Percentiles rank a stretch among this genome's conserved stretches.
Evolutionary conservation across 2,113 vertebrate genomes (phyloP).

Genomic region (Trichechus manatus): DNA sequence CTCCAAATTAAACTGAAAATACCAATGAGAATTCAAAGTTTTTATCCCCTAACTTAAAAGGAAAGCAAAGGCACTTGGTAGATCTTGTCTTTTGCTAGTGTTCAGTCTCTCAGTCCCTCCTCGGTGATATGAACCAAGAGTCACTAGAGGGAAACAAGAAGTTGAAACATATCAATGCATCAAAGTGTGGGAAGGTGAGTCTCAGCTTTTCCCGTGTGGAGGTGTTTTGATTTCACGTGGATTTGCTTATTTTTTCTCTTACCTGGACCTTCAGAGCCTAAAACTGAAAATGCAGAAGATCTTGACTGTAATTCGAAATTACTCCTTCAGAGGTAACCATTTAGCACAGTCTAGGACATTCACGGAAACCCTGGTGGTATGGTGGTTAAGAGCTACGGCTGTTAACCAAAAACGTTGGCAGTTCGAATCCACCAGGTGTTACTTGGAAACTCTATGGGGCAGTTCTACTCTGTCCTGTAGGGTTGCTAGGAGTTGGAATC

Average conservation of each 20-base stretch:
- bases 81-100: neutral
- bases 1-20: slow-evolving; percentile 24
- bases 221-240: slow-evolving; percentile 54
- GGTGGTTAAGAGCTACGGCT: too few species aligned
- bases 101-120: slow-evolving; percentile 30
- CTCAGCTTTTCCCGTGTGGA: neutral
- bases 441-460: too few species aligned
- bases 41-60: slow-evolving; percentile 41
- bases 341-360: neutral
- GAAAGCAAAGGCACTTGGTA: neutral
- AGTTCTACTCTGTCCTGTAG: too few species aligned
- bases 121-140: neutral
- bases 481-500: too few species aligned
- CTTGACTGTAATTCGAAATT: slow-evolving; percentile 17
- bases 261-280: slow-evolving; percentile 35
- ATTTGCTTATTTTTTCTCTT: slow-evolving; percentile 63
- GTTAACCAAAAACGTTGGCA: too few species aligned
- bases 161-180: slow-evolving; percentile 58
- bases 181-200: slow-evolving; percentile 21
- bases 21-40: slow-evolving; percentile 9
- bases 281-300: neutral
- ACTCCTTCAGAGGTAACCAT: neutral
- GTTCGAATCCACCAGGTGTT: too few species aligned
- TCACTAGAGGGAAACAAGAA: slow-evolving; percentile 38
- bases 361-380: too few species aligned